Conservation (phyloP, 2,797 vertebrate species). For the Mycteria americana region DNA sequence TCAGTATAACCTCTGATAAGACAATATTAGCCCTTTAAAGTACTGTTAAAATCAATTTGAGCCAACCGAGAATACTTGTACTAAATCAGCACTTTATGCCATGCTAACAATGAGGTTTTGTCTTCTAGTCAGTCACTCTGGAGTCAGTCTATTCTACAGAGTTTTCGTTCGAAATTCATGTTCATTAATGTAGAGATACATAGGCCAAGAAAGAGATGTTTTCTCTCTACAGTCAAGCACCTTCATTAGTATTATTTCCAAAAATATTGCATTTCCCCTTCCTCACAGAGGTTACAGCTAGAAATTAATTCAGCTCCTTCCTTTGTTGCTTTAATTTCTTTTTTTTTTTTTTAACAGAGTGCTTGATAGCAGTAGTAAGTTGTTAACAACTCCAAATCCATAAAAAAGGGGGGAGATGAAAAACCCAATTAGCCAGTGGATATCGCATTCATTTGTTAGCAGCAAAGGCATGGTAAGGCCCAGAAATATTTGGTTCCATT, state of each 20-base stretch:
- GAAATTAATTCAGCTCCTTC: background rate
- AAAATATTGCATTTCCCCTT: background rate
- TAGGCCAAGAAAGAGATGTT: background rate
- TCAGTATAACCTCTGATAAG: background rate
- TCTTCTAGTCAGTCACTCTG: background rate
- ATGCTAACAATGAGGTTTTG: background rate
- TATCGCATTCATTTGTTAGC: background rate
- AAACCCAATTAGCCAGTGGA: background rate
- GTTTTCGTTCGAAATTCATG: background rate
- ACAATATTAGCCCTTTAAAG: background rate
- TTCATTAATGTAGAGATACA: background rate
- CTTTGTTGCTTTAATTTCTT: background rate
- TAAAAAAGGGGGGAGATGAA: background rate
- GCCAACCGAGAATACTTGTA: background rate
- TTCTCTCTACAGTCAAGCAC: background rate
- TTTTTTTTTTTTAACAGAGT: background rate
- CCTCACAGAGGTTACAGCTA: background rate
- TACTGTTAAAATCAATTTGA: background rate
- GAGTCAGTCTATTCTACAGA: background rate
- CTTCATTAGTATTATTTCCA: background rate
- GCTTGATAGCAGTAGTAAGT: background rate
- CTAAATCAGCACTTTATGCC: background rate
- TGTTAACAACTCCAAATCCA: background rate
- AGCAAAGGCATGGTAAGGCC: background rate
- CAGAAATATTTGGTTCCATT: background rate